phyloP scores from a whole-genome alignment of 2,888 invertebrate genomes.

The Portevinia maculata region DNA sequence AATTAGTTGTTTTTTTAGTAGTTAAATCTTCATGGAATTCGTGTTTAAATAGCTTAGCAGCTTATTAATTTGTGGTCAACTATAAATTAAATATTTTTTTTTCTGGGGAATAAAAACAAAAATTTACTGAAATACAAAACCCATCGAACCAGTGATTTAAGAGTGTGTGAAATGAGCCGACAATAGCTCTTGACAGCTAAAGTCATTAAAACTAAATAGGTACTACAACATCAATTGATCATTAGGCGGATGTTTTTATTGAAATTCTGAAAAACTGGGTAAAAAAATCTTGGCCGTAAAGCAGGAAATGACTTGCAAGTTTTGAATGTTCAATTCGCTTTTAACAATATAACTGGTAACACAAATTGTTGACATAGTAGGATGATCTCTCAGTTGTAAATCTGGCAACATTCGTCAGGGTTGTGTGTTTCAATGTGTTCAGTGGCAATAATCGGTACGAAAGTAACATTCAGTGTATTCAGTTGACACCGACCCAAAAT shows the following conservation, averaged over 20 bases:
- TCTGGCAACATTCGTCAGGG: too few species aligned
- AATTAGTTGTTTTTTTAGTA: neutral
- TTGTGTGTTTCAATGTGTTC: too few species aligned
- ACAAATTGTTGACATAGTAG: too few species aligned
- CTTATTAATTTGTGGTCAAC: slow-evolving; percentile 1
- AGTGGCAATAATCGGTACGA: too few species aligned
- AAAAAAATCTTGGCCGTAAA: too few species aligned
- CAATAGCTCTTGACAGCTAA: neutral
- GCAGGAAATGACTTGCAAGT: neutral
- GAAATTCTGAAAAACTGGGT: neutral
- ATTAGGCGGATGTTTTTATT: neutral
- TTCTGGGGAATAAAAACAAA: neutral
- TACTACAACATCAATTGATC: neutral
- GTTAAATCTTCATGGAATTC: neutral
- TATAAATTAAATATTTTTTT: neutral
- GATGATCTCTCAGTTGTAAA: too few species aligned
- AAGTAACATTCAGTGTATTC: too few species aligned
- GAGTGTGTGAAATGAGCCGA: neutral
- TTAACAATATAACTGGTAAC: too few species aligned
- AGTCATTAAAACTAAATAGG: neutral
- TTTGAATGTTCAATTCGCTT: neutral
- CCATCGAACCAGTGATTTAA: neutral
- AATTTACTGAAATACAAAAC: neutral
- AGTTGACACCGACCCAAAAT: too few species aligned
- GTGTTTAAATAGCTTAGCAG: neutral